Base-by-base conservation (phyloP, 1,140 invertebrate species). In the Asbolus verrucosus region DNA sequence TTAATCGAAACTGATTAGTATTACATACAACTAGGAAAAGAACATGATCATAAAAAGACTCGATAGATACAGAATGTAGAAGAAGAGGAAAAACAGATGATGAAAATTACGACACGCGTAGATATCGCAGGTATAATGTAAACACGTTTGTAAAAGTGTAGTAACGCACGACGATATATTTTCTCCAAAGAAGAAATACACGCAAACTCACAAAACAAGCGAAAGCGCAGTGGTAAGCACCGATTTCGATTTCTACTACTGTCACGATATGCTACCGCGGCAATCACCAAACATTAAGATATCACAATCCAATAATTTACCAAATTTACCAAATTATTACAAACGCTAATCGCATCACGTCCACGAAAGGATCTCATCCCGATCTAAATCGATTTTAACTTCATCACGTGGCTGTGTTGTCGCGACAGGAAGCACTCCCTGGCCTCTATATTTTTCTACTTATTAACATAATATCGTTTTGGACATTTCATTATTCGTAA, bases 371-470 rank as follows among this genome's bases (percentile, higher is more conserved):
- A 27, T 27, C n/a, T n/a, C n/a, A n/a, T n/a, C n/a, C n/a, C n/a
- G n/a, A n/a, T 27, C 24, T 8, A 8, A 27, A 27, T 4, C 24
- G 8, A 27, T 4, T 6, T 11, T 62, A 6, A 13, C 11, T 65
- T 38, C 30, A 16, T 61, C 31, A 33, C 43, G 69, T 70, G 69
- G 69, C 69, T 70, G 69, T 70, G 69, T 70, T 70, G 69, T 70
- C 69, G 62, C 62, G 30, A 15, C n/a, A 62, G 59, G 59, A 62
- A 62, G 59, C 59, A 62, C 30, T 62, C 59, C 59, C 36, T 54
- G 46, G 46, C 46, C 46, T 54, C 19, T 18, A n/a, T n/a, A n/a
- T n/a, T n/a, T n/a, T n/a, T n/a, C n/a, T n/a, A n/a, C n/a, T n/a
- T n/a, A n/a, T n/a, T n/a, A n/a, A n/a, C n/a, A n/a, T n/a, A n/a